phyloP scores from a whole-genome alignment of 2,888 invertebrate species.

The Tholera decimalis region DNA sequence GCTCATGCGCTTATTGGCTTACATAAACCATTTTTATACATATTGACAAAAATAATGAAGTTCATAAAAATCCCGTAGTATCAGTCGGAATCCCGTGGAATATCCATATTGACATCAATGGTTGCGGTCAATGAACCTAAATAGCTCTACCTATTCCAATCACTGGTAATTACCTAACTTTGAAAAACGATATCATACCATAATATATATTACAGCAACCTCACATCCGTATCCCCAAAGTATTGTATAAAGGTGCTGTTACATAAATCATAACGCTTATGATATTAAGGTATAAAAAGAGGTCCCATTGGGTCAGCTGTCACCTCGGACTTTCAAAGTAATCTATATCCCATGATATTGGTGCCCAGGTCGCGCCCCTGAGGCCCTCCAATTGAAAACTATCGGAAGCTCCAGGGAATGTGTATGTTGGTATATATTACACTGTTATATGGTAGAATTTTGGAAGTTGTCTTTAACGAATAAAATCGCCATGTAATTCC shows the following conservation, averaged over 20 bases:
- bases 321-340: slow-evolving; percentile 37
- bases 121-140: too few relatives aligned
- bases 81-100: too few relatives aligned
- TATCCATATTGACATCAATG: too few relatives aligned
- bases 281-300: slow-evolving; percentile 55
- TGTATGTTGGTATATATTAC: slow-evolving; percentile 25
- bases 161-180: too few relatives aligned
- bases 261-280: slow-evolving; percentile 59
- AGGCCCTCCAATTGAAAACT: slow-evolving; percentile 46
- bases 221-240: slow-evolving; percentile 16
- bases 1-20: too few relatives aligned
- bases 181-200: too few relatives aligned
- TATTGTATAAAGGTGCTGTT: slow-evolving; percentile 26
- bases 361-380: slow-evolving; percentile 5
- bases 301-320: slow-evolving; percentile 38
- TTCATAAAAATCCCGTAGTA: too few relatives aligned
- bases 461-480: too few relatives aligned
- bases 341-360: slow-evolving; percentile 56
- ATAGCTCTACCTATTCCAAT: too few relatives aligned
- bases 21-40: too few relatives aligned
- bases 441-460: slow-evolving; percentile 14
- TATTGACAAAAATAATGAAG: too few relatives aligned
- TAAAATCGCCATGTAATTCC: too few relatives aligned
- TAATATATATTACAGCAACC: not conserved
- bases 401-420: slow-evolving; percentile 22